phyloP scores from a whole-genome alignment of 2,888 invertebrate genomes.

The Nezara viridula region DNA sequence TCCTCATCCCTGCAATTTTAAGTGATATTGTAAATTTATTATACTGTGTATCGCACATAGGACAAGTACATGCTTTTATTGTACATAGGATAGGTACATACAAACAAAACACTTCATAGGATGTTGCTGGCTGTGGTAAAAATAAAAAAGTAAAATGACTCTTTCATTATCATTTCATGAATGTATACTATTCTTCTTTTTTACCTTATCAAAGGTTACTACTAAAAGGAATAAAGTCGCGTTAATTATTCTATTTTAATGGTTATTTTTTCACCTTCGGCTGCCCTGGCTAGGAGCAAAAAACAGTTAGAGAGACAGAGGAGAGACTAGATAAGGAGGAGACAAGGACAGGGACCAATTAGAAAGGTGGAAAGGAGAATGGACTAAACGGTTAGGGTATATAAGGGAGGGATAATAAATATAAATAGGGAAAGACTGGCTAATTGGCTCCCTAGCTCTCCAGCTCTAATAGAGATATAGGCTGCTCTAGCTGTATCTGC shows the following conservation, averaged over 20 bases:
- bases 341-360: conserved; percentile 19
- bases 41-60: no score
- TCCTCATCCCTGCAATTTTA: no score
- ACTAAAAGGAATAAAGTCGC: not conserved
- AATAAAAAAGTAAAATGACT: no score
- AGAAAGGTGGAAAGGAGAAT: conserved; percentile 26
- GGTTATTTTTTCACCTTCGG: not conserved
- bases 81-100: no score
- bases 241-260: not conserved
- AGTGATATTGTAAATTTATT: no score
- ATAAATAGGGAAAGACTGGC: conserved; percentile 10
- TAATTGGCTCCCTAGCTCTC: conserved; percentile 19
- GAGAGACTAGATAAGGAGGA: conserved; percentile 8
- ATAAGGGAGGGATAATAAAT: conserved; percentile 27
- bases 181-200: not conserved
- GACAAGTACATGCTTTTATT: no score
- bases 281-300: not conserved
- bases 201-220: not conserved
- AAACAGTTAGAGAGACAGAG: not conserved
- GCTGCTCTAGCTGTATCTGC: not conserved
- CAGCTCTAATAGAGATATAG: conserved; percentile 15
- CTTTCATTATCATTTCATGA: no score
- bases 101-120: no score
- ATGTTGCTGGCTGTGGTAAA: no score
- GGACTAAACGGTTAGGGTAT: not conserved